Base-by-base conservation (phyloP, 2,113 vertebrate species). In the Bolborhynchus lineola region DNA sequence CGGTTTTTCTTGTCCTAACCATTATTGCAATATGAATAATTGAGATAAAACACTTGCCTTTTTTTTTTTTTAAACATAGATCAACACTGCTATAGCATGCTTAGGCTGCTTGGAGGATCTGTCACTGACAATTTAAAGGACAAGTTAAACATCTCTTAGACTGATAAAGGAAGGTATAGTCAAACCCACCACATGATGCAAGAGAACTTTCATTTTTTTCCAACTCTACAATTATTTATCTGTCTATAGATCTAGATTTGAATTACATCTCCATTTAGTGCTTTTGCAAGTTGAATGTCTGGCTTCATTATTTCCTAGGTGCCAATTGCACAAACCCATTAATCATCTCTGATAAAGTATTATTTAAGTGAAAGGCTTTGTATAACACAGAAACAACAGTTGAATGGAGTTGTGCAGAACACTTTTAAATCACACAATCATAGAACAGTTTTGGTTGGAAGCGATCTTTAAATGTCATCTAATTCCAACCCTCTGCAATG, bases 171-270 rank as follows among this genome's bases (percentile, higher is more conserved):
- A 72, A 74, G 12, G 25, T 35, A n/a, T 9, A 49, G 44, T n/a
- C 0, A 0, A 72, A 28, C 41, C 11, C 37, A 39, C 35, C 44
- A 62, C 9, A 6, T 14, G 17, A 64, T 55, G 15, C 41, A 87
- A 52, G 16, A 17, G 7, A 37, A 41, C 21, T 86, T 41, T 44
- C 1, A 0, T 42, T 78, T 84, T 78, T 62, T 60, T 82, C 33
- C 29, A 39, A 13, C 8, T 71, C n/a, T 16, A 2, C 37, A 9
- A 77, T 42, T 71, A 65, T 90, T 75, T 57, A 46, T 52, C 15
- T 47, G 23, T 57, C 42, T 50, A 46, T 10, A 55, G 39, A 71
- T 55, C 24, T 67, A 81, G 39, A 67, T 62, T 88, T 31, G 26
- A 90, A 21, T 37, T 69, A n/a, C 15, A 35, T 65, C 14, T 37